A percentile compares a stretch with the other conserved stretches of the same genome.
phyloP scores from a whole-genome alignment of 2,888 invertebrate species.

The Eupeodes latifasciatus region DNA sequence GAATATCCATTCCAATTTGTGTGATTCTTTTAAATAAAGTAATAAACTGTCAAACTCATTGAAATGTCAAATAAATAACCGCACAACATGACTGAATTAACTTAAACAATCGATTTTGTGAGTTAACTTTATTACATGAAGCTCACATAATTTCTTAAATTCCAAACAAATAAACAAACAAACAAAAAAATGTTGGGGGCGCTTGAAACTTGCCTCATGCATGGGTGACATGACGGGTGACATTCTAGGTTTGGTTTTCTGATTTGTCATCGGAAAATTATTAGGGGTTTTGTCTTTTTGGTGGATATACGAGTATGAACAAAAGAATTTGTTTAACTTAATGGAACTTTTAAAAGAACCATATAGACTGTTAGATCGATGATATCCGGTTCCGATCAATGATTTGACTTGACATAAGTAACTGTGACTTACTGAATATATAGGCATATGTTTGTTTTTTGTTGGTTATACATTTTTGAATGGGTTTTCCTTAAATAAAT shows the following conservation, averaged over 20 bases:
- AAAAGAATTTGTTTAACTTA: constrained; percentile 18
- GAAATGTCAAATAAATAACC: constrained; percentile 44
- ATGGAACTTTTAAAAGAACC: constrained; percentile 12
- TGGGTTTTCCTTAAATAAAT: not conserved
- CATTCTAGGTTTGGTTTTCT: constrained; percentile 17
- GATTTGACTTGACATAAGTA: constrained; percentile 41
- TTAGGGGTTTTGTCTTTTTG: not conserved
- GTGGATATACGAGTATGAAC: not conserved
- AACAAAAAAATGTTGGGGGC: constrained; percentile 33
- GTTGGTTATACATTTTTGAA: not conserved
- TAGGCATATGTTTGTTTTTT: not conserved
- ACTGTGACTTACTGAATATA: constrained; percentile 27
- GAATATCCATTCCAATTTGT: not conserved
- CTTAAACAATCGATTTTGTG: constrained; percentile 9
- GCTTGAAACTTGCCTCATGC: not conserved
- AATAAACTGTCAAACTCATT: constrained; percentile 40
- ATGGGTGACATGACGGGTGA: not conserved
- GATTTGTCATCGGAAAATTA: constrained; percentile 21
- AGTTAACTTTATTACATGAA: constrained; percentile 25
- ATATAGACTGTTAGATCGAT: constrained; percentile 15
- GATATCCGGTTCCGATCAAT: constrained; percentile 33
- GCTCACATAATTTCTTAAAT: constrained; percentile 32
- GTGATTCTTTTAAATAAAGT: constrained; percentile 30
- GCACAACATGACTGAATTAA: constrained; percentile 19
- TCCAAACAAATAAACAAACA: constrained; percentile 1